Conservation (phyloP, 2,888 invertebrate species). For the Biston betularia region DNA sequence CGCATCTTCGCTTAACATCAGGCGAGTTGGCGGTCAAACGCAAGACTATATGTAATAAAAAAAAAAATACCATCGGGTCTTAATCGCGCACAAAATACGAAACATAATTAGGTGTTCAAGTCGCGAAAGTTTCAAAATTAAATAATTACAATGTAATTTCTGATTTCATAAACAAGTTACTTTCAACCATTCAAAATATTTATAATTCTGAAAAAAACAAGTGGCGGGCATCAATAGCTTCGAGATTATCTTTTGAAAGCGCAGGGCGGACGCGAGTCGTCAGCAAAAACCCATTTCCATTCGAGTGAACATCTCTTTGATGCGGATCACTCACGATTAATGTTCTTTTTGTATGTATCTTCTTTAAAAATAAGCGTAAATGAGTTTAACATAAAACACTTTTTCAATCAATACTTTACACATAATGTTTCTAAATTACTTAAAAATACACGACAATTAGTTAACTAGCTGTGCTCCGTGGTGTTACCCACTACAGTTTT, state of each 20-base stretch:
- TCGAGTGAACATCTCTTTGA: constrained; percentile 22
- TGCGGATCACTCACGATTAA: constrained; percentile 26
- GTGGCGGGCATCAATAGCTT: constrained; percentile 18
- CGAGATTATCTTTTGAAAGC: constrained; percentile 23
- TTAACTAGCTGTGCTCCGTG: no score
- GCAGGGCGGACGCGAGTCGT: constrained; percentile 22
- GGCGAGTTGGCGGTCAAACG: no score
- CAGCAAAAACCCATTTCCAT: constrained; percentile 33
- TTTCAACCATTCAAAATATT: neutral
- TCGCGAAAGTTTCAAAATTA: no score
- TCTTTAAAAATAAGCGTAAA: neutral
- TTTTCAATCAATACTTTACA: neutral
- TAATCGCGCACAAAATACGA: no score
- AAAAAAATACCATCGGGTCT: no score
- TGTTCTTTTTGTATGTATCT: constrained; percentile 16
- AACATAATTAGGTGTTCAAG: no score
- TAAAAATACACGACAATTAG: no score
- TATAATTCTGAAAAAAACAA: constrained; percentile 9
- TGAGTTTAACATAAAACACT: neutral
- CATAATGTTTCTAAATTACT: neutral
- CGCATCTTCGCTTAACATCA: no score
- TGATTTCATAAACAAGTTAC: neutral
- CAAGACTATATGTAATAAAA: no score
- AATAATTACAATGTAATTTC: neutral
- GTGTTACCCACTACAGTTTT: no score